Evolutionary conservation across 2,888 invertebrate species (phyloP).

Genomic region (Ceraclea dissimilis): DNA sequence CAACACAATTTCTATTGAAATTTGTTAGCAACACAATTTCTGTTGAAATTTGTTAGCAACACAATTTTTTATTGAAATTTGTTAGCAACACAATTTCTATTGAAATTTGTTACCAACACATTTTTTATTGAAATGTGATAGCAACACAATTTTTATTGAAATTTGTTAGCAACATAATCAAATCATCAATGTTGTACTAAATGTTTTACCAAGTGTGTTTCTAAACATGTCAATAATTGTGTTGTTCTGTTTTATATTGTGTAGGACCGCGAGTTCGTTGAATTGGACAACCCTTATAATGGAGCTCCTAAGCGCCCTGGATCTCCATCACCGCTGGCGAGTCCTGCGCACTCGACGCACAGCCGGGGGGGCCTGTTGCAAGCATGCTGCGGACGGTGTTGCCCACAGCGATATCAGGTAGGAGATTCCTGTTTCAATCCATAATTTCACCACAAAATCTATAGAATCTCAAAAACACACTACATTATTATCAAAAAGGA

Average conservation of each 20-base stretch:
- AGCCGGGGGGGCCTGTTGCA: conserved; percentile 63
- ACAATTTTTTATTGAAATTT: too few relatives aligned
- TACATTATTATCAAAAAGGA: too few relatives aligned
- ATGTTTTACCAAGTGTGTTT: neutral
- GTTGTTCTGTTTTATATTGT: neutral
- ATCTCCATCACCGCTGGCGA: conserved; percentile 79
- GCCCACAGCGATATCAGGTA: conserved; percentile 84
- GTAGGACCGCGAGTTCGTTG: conserved; percentile 94
- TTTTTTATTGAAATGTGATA: too few relatives aligned
- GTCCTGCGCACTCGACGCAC: conserved; percentile 78
- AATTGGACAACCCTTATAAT: conserved; percentile 91
- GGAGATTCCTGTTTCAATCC: neutral
- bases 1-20: too few relatives aligned
- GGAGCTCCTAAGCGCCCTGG: conserved; percentile 89
- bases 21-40: too few relatives aligned
- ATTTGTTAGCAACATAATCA: neutral
- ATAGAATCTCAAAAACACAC: too few relatives aligned
- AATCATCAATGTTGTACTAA: neutral
- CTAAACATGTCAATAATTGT: neutral
- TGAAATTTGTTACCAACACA: too few relatives aligned
- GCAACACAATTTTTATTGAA: too few relatives aligned
- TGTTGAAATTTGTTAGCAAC: too few relatives aligned
- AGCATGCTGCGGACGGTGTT: conserved; percentile 78
- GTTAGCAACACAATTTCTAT: too few relatives aligned
- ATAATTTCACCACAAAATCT: too few relatives aligned